Conservation (phyloP, 2,888 invertebrate species). For the Zootermopsis nevadensis region DNA sequence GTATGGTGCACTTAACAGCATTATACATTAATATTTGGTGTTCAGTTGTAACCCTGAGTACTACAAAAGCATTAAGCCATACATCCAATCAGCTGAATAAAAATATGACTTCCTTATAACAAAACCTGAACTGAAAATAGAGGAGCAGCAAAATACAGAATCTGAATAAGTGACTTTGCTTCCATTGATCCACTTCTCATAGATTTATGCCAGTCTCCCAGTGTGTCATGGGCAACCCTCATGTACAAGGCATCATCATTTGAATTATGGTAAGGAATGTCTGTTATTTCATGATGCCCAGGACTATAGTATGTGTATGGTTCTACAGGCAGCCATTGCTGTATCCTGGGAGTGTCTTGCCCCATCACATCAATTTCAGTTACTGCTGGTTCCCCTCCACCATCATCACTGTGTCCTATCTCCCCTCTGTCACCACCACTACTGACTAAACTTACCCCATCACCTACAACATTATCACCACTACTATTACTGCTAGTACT, state of each 20-base stretch:
- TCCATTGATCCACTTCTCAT: slow-evolving; percentile 43
- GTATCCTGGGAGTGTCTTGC: slow-evolving; percentile 27
- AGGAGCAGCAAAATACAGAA: slow-evolving; percentile 21
- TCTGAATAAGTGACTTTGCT: slow-evolving; percentile 15
- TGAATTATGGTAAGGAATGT: slow-evolving; percentile 45
- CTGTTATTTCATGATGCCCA: slow-evolving; percentile 46
- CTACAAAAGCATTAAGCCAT: slow-evolving; percentile 38
- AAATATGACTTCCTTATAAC: slow-evolving; percentile 13
- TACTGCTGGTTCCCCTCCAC: slow-evolving; percentile 27
- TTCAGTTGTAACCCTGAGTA: slow-evolving; percentile 39
- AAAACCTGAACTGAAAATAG: slow-evolving; percentile 21
- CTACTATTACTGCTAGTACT: not conserved
- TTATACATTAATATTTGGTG: slow-evolving; percentile 30
- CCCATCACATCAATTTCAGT: slow-evolving; percentile 31
- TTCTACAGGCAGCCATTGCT: slow-evolving; percentile 41
- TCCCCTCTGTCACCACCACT: slow-evolving; percentile 51
- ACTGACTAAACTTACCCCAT: slow-evolving; percentile 21
- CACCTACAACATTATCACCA: not conserved
- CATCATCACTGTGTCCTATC: slow-evolving; percentile 43
- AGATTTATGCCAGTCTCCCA: slow-evolving; percentile 48
- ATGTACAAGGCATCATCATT: slow-evolving; percentile 49
- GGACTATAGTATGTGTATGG: slow-evolving; percentile 52
- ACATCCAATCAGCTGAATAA: not conserved
- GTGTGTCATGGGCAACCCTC: slow-evolving; percentile 46
- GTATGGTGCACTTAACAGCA: not conserved